Base-by-base conservation (phyloP, 2,888 invertebrate species). In the Hipparchia sbordonii region DNA sequence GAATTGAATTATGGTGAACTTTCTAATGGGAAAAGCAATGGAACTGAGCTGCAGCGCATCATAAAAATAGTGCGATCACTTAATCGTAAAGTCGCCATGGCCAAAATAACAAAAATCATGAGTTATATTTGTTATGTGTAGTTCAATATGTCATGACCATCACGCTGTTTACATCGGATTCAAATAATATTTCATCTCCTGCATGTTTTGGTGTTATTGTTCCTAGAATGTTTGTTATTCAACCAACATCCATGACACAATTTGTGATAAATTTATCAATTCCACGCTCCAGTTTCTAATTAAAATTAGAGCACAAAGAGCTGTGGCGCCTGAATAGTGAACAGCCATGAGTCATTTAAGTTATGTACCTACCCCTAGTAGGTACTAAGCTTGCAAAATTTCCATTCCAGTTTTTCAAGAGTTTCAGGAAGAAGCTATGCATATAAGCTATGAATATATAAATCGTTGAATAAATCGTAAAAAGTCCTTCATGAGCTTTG, bases 311-410 rank as follows among this genome's bases (percentile, higher is more conserved):
- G 52, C 61, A 69, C 57, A 61, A 51, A 57, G 61, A 46, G 51
- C 48, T 23, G 57, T 46, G 67, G 57, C 67, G 59, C 67, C 57
- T 33, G 10, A 10, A 56, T 23, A 57, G 60, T 46, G 33, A 68
- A 57, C 59, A 59, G 57, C 54, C 54, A 68, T 69, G 68, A 74
- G 68, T 76, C 70, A 76, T 68, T 12, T 12, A 12, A 56, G 23
- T 13, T 8, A 13, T 57, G 13, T 57, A 23, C 6, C 54, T 57
- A 23, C 6, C 54, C 54, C 54, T 54, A 54, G 54, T 54, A 52
- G 46, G 46, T 46, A 48, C 7, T 39, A 39, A 39, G 39, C 39
- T 39, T 39, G 39, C 23, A 23, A 23, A 23, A 23, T 23, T 23
- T 23, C 23, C 23, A 23, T 0, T 0, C 23, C 23, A 23, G 23